A percentile compares a stretch with the other conserved stretches of the same genome.
Conservation (phyloP, 2,888 invertebrate genomes). For the Girardia tigrina region DNA sequence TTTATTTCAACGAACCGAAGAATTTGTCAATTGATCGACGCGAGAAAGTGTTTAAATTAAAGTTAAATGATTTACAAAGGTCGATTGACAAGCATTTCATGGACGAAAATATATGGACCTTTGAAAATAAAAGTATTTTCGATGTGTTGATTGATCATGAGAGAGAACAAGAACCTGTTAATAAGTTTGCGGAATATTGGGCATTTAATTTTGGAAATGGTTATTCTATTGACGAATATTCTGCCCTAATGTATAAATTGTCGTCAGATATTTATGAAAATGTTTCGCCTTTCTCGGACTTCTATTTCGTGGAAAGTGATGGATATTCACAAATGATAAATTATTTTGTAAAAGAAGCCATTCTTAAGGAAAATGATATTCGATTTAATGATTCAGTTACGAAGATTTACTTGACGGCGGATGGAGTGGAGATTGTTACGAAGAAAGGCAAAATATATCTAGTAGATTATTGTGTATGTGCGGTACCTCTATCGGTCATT, state of each 20-base stretch:
- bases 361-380: background rate
- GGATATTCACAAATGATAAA: background rate
- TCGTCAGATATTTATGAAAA: background rate
- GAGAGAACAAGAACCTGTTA: background rate
- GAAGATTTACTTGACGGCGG: background rate
- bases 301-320: background rate
- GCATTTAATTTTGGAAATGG: slow-evolving; percentile 13
- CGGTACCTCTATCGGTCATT: background rate
- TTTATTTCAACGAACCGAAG: background rate
- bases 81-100: background rate
- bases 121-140: slow-evolving; percentile 1
- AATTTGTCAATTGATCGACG: background rate
- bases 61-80: background rate
- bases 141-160: background rate
- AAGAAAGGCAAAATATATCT: background rate
- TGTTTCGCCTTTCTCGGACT: background rate
- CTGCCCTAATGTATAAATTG: background rate
- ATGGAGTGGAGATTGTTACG: slow-evolving; percentile 13
- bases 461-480: slow-evolving; percentile 27
- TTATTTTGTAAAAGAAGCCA: background rate
- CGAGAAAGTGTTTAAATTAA: background rate
- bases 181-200: background rate
- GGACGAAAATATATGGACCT: background rate
- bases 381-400: background rate
- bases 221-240: background rate